Conservation (phyloP, 2,113 vertebrate genomes). For the Lepidothrix coronata region DNA sequence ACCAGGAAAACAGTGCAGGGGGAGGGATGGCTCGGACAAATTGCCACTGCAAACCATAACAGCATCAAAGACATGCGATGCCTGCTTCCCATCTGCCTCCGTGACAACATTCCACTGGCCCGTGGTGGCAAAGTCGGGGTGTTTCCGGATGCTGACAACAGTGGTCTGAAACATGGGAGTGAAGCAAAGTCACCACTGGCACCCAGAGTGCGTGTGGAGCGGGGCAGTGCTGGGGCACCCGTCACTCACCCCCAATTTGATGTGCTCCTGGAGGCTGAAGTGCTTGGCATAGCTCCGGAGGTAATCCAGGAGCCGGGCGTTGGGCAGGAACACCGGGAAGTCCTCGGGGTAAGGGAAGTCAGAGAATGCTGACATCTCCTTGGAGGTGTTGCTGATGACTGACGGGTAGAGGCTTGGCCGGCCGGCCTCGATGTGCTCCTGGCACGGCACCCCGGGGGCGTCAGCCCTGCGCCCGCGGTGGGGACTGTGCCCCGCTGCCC, state of each 20-base stretch:
- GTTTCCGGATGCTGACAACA: slow-evolving; percentile 73
- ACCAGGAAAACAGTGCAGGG: slow-evolving; percentile 82
- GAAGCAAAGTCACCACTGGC: rapidly evolving
- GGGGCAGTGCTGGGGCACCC: rapidly evolving
- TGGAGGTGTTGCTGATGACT: slow-evolving; percentile 83
- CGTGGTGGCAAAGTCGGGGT: slow-evolving; percentile 71
- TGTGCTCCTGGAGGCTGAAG: slow-evolving; percentile 78
- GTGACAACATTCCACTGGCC: slow-evolving; percentile 86
- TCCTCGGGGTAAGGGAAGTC: slow-evolving; percentile 85
- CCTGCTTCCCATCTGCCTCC: slow-evolving; percentile 63
- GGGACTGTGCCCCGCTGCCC: rapidly evolving
- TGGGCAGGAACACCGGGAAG: slow-evolving; percentile 84
- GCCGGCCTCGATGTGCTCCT: slow-evolving; percentile 77
- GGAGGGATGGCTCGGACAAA: slow-evolving; percentile 71
- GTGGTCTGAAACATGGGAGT: slow-evolving; percentile 68
- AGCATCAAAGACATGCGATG: slow-evolving; percentile 77
- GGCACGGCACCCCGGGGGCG: rapidly evolving
- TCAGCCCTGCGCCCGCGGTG: rapidly evolving
- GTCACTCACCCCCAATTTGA: slow-evolving; percentile 78
- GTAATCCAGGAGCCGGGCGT: slow-evolving; percentile 81
- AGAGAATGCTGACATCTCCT: slow-evolving; percentile 89
- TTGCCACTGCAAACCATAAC: slow-evolving; percentile 85
- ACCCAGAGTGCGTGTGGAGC: rapidly evolving
- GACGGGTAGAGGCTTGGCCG: slow-evolving; percentile 80
- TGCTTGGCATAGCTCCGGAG: slow-evolving; percentile 73